phyloP scores from a whole-genome alignment of 2,797 vertebrate species.

The Champsocephalus esox region DNA sequence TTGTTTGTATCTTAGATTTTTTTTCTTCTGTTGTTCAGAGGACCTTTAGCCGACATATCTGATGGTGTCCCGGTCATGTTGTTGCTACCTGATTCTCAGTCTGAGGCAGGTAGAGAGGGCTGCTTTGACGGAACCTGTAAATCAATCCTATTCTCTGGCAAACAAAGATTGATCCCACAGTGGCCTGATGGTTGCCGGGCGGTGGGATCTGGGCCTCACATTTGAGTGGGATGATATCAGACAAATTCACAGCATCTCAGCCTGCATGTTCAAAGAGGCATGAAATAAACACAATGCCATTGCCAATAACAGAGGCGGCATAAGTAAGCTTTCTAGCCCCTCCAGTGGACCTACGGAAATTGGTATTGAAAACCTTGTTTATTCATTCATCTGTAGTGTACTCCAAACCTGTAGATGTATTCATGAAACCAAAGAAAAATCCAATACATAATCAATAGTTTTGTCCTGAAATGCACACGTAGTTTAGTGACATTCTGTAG shows the following conservation, averaged over 20 bases:
- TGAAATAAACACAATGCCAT: constrained; percentile 83
- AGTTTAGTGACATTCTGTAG: constrained; percentile 27
- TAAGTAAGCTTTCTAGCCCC: constrained; percentile 62
- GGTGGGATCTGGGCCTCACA: constrained; percentile 76
- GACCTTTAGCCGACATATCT: constrained; percentile 56
- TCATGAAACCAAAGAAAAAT: constrained; percentile 69
- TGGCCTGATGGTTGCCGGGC: constrained; percentile 75
- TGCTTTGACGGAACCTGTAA: constrained; percentile 87
- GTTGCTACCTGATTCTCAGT: constrained; percentile 74
- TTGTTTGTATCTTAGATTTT: constrained; percentile 57
- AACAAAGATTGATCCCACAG: constrained; percentile 87
- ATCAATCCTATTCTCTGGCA: constrained; percentile 84
- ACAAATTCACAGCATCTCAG: constrained; percentile 78
- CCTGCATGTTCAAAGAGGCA: constrained; percentile 85
- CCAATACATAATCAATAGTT: constrained; percentile 60
- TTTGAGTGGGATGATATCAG: constrained; percentile 86
- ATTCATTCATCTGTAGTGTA: constrained; percentile 61
- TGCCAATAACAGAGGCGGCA: constrained; percentile 75
- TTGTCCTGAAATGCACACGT: constrained; percentile 43
- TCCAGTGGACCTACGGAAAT: constrained; percentile 69
- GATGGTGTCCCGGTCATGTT: constrained; percentile 69
- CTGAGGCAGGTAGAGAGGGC: constrained; percentile 78
- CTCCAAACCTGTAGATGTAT: constrained; percentile 61
- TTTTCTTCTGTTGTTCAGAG: constrained; percentile 35
- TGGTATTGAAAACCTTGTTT: constrained; percentile 71